phyloP scores from a whole-genome alignment of 1,140 invertebrate species.

The Halyomorpha halys region DNA sequence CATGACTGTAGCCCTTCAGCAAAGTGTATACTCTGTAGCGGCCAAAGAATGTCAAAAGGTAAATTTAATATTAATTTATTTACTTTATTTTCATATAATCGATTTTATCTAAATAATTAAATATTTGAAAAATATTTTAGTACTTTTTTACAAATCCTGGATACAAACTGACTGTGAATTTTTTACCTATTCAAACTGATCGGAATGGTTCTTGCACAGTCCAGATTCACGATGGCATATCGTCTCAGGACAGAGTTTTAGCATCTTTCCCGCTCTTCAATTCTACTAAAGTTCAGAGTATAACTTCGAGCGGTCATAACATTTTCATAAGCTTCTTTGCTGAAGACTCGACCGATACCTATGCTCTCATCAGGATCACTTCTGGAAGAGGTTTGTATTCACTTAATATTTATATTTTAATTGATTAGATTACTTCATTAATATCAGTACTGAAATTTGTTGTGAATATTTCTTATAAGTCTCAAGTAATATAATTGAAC shows the following conservation, averaged over 20 bases:
- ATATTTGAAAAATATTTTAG: slow-evolving; percentile 33
- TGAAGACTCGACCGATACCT: slow-evolving; percentile 52
- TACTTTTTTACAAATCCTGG: slow-evolving; percentile 62
- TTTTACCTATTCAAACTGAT: slow-evolving; percentile 64
- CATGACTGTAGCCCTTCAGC: slow-evolving; percentile 61
- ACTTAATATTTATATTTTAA: not conserved
- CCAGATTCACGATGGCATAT: slow-evolving; percentile 66
- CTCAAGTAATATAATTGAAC: too few species aligned
- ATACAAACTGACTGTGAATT: slow-evolving; percentile 71
- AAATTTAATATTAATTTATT: slow-evolving; percentile 19
- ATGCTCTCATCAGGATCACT: slow-evolving; percentile 62
- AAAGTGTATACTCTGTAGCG: slow-evolving; percentile 55
- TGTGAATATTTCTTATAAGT: too few species aligned
- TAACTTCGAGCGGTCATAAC: slow-evolving; percentile 63
- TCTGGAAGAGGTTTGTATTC: slow-evolving; percentile 50
- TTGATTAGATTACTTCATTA: not conserved
- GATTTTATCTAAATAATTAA: not conserved
- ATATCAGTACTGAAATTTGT: too few species aligned
- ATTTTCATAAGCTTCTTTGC: slow-evolving; percentile 66
- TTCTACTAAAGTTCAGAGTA: slow-evolving; percentile 70
- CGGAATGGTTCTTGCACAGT: slow-evolving; percentile 60
- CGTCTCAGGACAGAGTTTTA: slow-evolving; percentile 53
- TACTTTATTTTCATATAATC: not conserved
- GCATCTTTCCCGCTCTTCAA: slow-evolving; percentile 59
- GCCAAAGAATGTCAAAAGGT: slow-evolving; percentile 60